phyloP scores from a whole-genome alignment of 2,797 vertebrate species.

The Austrolebias charrua region DNA sequence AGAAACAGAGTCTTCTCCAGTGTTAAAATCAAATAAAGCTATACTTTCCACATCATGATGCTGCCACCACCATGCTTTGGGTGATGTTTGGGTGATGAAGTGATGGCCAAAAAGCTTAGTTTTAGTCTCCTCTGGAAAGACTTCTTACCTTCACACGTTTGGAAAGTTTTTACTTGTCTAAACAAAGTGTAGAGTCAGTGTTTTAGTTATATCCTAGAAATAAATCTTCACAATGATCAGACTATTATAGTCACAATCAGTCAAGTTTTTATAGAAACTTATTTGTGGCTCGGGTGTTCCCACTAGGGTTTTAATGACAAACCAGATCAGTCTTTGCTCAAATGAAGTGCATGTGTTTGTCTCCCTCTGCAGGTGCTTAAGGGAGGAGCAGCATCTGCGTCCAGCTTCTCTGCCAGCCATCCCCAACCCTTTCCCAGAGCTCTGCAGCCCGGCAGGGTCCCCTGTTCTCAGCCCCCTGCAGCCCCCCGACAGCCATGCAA shows the following conservation, averaged over 20 bases:
- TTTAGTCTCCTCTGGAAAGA: too few relatives aligned
- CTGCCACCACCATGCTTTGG: background rate
- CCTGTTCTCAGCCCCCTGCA: conserved; percentile 85
- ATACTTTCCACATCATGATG: background rate
- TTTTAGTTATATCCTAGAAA: too few relatives aligned
- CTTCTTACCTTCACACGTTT: too few relatives aligned
- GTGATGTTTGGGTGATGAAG: too few relatives aligned
- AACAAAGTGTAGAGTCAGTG: too few relatives aligned
- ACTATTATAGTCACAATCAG: background rate
- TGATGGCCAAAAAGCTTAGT: too few relatives aligned
- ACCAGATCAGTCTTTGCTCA: background rate
- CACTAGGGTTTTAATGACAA: background rate
- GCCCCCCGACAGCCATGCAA: conserved; percentile 76
- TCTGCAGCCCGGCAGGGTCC: conserved; percentile 87
- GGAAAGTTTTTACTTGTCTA: too few relatives aligned
- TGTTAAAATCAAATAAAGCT: background rate
- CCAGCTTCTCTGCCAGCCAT: conserved; percentile 96
- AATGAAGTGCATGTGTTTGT: conserved; percentile 44
- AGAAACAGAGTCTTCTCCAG: too few relatives aligned
- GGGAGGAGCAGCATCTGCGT: conserved; percentile 89
- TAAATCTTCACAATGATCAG: too few relatives aligned
- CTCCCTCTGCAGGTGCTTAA: conserved; percentile 85
- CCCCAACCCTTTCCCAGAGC: conserved; percentile 96
- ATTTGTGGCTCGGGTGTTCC: background rate
- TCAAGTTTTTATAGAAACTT: too few relatives aligned